Evolutionary conservation across 2,113 vertebrate species (phyloP), one percentile per base, ranked within the genome.

Genomic region (cat (Felis catus)): DNA sequence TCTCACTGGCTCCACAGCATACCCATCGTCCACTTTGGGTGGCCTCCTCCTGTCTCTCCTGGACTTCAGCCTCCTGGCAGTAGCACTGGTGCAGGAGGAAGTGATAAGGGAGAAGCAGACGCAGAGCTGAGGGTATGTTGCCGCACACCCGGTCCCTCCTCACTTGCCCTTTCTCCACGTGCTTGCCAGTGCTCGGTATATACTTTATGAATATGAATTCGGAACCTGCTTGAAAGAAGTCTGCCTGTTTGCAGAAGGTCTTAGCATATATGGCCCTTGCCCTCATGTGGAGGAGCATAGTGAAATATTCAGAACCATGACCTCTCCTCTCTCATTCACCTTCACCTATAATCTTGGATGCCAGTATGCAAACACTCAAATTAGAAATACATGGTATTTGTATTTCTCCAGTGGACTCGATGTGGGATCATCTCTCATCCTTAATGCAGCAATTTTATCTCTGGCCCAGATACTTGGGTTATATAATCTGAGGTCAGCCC

Each of bases 21-120:
- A 3, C 5, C 48, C 1, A 1, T 4, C 51, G 33, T 33, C 66
- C 74, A 21, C 16, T 4, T 36, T 33, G 5, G n/a, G 33, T 0
- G 19, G 48, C 10, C 1, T 29, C 79, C 12, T 31, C 31, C 1
- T 2, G 51, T 45, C 31, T 33, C 23, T 31, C 31, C 78, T n/a
- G 10, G 39, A 9, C 65, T 29, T 45, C 33, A 4, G 0, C 7
- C 51, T 83, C 66, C 61, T 3, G 70, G 27, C 68, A 21, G 2
- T 2, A 39, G 45, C 31, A 12, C 21, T 0, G n/a, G 84, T 25
- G 33, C 36, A 19, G 9, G 66, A 70, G 45, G 36, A 83, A 29
- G 25, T 0, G 0, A 45, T 12, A 9, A 55, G 18, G 33, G 23
- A 66, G 45, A 41, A 11, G 25, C 5, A 55, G 65, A 10, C 21